These are phyloP conservation scores for Napeogenes inachia DNA, from an alignment of 2,888 invertebrate species.

Conservation along the genomic window DNA sequence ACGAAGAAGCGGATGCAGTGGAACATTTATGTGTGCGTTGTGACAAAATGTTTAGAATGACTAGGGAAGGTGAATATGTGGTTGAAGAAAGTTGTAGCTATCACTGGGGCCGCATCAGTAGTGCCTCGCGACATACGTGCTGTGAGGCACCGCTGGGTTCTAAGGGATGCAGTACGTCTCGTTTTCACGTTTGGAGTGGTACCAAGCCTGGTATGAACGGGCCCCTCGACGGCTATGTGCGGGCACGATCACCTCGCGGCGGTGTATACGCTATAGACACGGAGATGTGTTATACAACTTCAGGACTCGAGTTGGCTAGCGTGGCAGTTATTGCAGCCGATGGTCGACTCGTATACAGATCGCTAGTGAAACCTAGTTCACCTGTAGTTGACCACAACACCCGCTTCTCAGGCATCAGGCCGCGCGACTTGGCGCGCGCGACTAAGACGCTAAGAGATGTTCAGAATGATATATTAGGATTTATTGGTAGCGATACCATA, in stretches of 20 bases:
- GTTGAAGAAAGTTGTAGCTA: conserved; percentile 86
- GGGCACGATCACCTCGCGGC: conserved; percentile 73
- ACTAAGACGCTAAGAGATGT: conserved; percentile 86
- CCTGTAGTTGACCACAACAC: conserved; percentile 96
- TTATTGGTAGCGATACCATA: conserved; percentile 89
- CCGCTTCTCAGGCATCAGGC: conserved; percentile 93
- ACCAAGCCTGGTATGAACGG: conserved; percentile 83
- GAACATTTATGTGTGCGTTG: conserved; percentile 85
- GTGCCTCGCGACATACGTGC: conserved; percentile 79
- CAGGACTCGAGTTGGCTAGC: conserved; percentile 91
- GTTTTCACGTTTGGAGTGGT: conserved; percentile 88
- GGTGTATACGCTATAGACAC: conserved; percentile 93
- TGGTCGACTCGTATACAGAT: conserved; percentile 87
- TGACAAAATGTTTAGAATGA: conserved; percentile 83
- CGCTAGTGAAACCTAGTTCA: conserved; percentile 88
- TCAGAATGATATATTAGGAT: conserved; percentile 89
- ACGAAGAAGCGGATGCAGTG: conserved; percentile 75
- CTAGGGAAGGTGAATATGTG: conserved; percentile 83
- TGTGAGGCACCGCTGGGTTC: conserved; percentile 75
- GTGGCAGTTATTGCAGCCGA: conserved; percentile 89
- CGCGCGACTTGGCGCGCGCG: conserved; percentile 76
- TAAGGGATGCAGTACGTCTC: conserved; percentile 81
- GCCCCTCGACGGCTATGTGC: conserved; percentile 82
- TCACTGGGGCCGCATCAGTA: conserved; percentile 91
- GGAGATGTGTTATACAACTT: conserved; percentile 96